Evolutionary conservation across 2,888 invertebrate species (phyloP).

Genomic region (Drosophila stalkeri): DNA sequence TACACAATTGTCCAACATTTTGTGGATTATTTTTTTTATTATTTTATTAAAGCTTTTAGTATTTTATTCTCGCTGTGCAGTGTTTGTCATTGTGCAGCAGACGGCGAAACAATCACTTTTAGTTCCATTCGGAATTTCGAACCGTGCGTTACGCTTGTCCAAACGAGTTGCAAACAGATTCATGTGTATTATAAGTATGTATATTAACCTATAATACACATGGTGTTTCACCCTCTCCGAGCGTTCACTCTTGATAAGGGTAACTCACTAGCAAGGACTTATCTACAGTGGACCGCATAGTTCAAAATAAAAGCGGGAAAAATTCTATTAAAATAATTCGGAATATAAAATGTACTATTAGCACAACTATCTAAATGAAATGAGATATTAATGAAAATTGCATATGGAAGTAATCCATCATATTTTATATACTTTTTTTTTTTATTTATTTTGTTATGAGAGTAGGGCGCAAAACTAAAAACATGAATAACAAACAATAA

Average conservation of each 20-base stretch:
- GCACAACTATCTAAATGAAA: slow-evolving; percentile 42
- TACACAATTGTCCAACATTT: slow-evolving; percentile 55
- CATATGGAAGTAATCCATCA: slow-evolving; percentile 83
- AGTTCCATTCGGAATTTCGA: slow-evolving; percentile 58
- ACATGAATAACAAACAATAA: slow-evolving; percentile 56
- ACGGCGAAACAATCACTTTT: slow-evolving; percentile 38
- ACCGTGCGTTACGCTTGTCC: slow-evolving; percentile 49
- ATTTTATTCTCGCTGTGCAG: slow-evolving; percentile 40
- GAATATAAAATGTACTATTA: slow-evolving; percentile 16
- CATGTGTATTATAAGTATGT: slow-evolving; percentile 6
- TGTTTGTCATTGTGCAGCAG: slow-evolving; percentile 42
- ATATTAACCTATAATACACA: not conserved
- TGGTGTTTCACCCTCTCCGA: not conserved
- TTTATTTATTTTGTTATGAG: slow-evolving; percentile 6
- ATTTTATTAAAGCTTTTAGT: slow-evolving; percentile 65
- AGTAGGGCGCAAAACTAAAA: slow-evolving; percentile 55
- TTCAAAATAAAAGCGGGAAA: not conserved
- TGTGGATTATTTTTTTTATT: slow-evolving; percentile 34
- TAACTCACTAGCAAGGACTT: slow-evolving; percentile 15
- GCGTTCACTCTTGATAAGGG: not conserved
- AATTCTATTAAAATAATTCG: not conserved
- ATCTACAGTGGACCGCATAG: not conserved
- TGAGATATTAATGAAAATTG: slow-evolving; percentile 78
- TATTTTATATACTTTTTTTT: slow-evolving; percentile 32
- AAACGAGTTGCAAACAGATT: slow-evolving; percentile 12